phyloP scores from a whole-genome alignment of 92 coral and sea anemone genomes.

The Epizoanthus illoricatus region DNA sequence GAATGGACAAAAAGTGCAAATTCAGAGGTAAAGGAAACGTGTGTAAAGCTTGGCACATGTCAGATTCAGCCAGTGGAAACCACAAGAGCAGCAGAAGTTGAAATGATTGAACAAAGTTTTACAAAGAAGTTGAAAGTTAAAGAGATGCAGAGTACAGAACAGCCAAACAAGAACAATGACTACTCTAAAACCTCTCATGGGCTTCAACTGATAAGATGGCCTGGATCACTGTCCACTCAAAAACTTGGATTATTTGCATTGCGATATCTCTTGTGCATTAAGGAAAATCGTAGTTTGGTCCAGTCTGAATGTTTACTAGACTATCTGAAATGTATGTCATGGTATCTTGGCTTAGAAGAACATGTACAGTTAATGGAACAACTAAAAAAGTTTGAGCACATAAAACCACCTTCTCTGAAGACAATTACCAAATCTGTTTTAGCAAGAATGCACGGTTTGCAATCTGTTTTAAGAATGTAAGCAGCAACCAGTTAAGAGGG shows the following conservation, averaged over 20 bases:
- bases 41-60: conserved; percentile 18
- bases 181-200: background rate
- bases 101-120: background rate
- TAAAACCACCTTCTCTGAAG: conserved; percentile 57
- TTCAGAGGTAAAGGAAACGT: conserved; percentile 23
- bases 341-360: conserved; percentile 52
- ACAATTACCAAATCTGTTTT: conserved; percentile 61
- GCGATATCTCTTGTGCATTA: conserved; percentile 50
- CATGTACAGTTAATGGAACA: conserved; percentile 23
- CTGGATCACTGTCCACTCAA: conserved; percentile 65
- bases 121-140: background rate
- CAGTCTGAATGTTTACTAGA: conserved; percentile 61
- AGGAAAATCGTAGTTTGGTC: conserved; percentile 52
- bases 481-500: background rate
- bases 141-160: background rate
- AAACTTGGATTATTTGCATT: conserved; percentile 76
- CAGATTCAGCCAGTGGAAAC: conserved; percentile 36
- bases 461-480: conserved; percentile 39
- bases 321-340: conserved; percentile 61
- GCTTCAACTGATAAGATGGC: conserved; percentile 22
- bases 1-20: conserved; percentile 33
- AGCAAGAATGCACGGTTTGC: conserved; percentile 61
- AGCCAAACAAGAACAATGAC: background rate
- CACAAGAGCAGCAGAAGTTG: background rate
- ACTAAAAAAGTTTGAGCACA: conserved; percentile 24